Evolutionary conservation across 2,797 vertebrate genomes (phyloP).

Genomic region (Macrochelys suwanniensis): DNA sequence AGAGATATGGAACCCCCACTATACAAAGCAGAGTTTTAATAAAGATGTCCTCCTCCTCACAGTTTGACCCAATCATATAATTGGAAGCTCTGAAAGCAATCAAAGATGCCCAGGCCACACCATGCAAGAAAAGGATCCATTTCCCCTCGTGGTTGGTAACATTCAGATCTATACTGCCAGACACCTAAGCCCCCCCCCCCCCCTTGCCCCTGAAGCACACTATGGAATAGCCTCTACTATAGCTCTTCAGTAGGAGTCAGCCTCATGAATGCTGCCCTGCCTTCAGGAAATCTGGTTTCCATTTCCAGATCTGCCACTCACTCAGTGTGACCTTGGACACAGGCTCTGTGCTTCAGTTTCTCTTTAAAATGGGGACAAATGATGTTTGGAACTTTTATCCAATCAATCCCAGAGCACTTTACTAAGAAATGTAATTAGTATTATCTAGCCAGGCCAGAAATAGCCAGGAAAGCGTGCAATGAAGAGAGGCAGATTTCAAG

Average conservation of each 20-base stretch:
- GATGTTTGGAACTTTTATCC: neutral
- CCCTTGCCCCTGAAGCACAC: neutral
- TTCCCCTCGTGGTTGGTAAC: neutral
- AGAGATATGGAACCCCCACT: neutral
- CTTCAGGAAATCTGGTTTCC: neutral
- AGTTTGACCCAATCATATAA: neutral
- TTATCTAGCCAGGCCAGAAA: neutral
- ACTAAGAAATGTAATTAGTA: neutral
- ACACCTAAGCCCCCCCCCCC: neutral
- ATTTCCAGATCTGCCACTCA: neutral
- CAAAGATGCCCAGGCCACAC: neutral
- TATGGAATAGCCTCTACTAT: neutral
- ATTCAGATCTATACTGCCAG: neutral
- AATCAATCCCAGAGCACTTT: neutral
- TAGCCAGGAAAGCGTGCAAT: neutral
- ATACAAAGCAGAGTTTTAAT: neutral
- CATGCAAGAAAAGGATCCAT: neutral
- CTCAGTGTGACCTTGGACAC: neutral
- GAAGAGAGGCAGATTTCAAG: neutral
- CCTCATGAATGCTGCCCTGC: neutral
- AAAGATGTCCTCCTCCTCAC: neutral
- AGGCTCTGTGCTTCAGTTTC: neutral
- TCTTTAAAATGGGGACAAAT: neutral
- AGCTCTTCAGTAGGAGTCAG: neutral
- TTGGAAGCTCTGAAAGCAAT: neutral